A percentile compares a stretch with the other conserved stretches of the same genome.
phyloP scores from a whole-genome alignment of 2,888 invertebrate species.

The Amblyjoppa proteus region DNA sequence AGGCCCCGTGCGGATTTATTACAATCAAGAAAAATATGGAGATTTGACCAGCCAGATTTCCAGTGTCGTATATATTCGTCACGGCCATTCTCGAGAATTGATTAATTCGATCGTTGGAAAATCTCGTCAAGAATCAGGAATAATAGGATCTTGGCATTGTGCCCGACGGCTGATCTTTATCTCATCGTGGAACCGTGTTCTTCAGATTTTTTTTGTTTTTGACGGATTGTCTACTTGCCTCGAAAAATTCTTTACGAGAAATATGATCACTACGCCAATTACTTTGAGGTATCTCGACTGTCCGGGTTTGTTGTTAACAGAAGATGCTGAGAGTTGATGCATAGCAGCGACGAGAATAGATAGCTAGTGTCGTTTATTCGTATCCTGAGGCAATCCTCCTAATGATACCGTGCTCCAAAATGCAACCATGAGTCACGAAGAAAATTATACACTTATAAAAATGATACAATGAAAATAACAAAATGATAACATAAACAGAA shows the following conservation, averaged over 20 bases:
- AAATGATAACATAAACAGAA: too few species aligned
- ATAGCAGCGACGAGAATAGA: too few species aligned
- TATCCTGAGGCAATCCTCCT: too few species aligned
- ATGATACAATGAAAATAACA: too few species aligned
- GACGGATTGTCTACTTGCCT: constrained; percentile 5
- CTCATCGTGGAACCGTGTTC: not conserved
- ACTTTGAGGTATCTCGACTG: too few species aligned
- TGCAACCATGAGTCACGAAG: too few species aligned
- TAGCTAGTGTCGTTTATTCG: too few species aligned
- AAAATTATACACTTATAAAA: too few species aligned
- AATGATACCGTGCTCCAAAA: too few species aligned
- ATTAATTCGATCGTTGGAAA: constrained; percentile 44
- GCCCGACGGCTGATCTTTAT: constrained; percentile 35
- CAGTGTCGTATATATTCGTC: not conserved
- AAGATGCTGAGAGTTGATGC: too few species aligned
- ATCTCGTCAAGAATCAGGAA: constrained; percentile 4
- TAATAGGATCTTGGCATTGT: constrained; percentile 18
- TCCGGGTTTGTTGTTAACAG: too few species aligned
- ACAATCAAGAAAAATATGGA: constrained; percentile 14
- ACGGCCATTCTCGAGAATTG: constrained; percentile 10
- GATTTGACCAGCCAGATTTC: not conserved
- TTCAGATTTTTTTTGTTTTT: constrained; percentile 5
- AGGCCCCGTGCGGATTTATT: constrained; percentile 11
- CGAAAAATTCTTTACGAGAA: not conserved
- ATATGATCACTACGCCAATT: not conserved